These are phyloP conservation scores for Zaprionus davidi DNA, from an alignment of 1,140 invertebrate genomes.

Conservation along the genomic window DNA sequence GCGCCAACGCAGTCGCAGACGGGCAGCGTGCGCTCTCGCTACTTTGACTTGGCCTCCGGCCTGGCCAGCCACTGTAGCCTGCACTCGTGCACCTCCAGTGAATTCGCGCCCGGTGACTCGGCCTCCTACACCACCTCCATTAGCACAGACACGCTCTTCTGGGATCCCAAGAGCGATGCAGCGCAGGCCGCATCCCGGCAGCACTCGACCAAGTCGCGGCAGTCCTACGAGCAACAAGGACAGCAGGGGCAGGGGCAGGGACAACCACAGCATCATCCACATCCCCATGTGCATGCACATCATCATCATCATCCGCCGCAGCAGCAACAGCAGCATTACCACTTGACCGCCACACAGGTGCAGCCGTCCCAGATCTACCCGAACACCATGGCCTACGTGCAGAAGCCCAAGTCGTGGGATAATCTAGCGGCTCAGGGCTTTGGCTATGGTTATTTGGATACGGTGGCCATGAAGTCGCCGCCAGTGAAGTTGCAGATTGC, in stretches of 20 bases:
- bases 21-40: constrained; percentile 76
- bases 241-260: constrained; percentile 30
- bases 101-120: constrained; percentile 88
- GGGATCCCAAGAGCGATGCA: constrained; percentile 87
- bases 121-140: constrained; percentile 92
- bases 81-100: constrained; percentile 91
- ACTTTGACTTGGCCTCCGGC: constrained; percentile 87
- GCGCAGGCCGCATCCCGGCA: constrained; percentile 65
- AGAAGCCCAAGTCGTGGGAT: constrained; percentile 94
- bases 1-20: constrained; percentile 56
- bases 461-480: constrained; percentile 86
- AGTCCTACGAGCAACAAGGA: constrained; percentile 76
- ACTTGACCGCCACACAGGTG: constrained; percentile 85
- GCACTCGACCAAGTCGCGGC: constrained; percentile 81
- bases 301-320: constrained; percentile 73
- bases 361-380: constrained; percentile 84
- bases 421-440: constrained; percentile 93
- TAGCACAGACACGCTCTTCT: constrained; percentile 93
- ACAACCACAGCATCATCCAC: constrained; percentile 37
- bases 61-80: constrained; percentile 91
- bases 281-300: constrained; percentile 63
- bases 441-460: constrained; percentile 92
- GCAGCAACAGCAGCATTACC: constrained; percentile 76
- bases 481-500: constrained; percentile 85
- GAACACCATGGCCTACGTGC: constrained; percentile 85